Conservation (phyloP, 2,888 invertebrate species). For the Pegoplata infirma region DNA sequence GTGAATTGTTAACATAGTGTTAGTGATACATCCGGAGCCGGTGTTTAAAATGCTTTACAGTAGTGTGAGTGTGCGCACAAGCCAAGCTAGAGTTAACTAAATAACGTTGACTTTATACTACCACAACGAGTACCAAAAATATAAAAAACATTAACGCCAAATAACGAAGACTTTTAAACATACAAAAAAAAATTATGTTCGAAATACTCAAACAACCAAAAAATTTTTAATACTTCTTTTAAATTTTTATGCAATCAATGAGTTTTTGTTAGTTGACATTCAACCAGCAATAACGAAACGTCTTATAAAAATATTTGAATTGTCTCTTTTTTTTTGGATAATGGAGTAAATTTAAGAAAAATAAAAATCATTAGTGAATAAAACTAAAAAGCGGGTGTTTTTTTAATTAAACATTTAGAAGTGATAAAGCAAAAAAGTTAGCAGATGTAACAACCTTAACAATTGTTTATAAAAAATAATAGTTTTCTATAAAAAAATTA, state of each 20-base stretch:
- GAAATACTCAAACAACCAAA: constrained; percentile 64
- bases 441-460: neutral
- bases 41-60: neutral
- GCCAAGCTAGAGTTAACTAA: constrained; percentile 18
- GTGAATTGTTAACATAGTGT: neutral
- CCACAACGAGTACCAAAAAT: constrained; percentile 3
- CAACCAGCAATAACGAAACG: constrained; percentile 70
- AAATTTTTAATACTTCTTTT: constrained; percentile 75
- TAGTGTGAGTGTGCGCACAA: neutral
- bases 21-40: constrained; percentile 54
- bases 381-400: neutral
- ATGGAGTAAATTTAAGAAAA: constrained; percentile 5
- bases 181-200: constrained; percentile 62
- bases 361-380: neutral
- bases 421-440: neutral
- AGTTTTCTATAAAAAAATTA: constrained; percentile 8
- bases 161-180: constrained; percentile 52
- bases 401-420: neutral
- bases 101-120: neutral
- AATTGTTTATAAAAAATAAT: neutral
- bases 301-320: constrained; percentile 43
- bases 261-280: constrained; percentile 75
- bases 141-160: too few relatives aligned
- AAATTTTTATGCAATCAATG: constrained; percentile 76
- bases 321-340: neutral